Conservation (phyloP, 2,113 vertebrate species). For the Ahaetulla prasina region DNA sequence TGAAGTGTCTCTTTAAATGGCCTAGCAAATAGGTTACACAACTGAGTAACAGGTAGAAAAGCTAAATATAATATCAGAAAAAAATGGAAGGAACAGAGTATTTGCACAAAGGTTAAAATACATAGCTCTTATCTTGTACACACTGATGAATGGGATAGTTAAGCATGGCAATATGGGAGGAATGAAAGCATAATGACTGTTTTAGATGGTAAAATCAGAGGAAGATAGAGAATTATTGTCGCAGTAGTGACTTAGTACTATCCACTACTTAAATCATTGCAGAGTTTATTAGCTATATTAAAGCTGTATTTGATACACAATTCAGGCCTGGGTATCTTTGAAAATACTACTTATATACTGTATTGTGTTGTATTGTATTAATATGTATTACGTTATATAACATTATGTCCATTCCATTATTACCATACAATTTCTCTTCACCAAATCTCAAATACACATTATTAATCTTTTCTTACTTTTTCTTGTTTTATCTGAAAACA, state of each 20-base stretch:
- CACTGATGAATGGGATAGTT: conserved; percentile 27
- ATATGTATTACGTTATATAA: too few species aligned
- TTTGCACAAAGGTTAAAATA: neutral
- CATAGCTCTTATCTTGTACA: conserved; percentile 23
- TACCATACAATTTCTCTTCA: neutral
- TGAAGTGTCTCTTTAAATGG: conserved; percentile 15
- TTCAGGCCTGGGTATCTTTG: neutral
- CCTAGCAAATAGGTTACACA: neutral
- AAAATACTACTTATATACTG: neutral
- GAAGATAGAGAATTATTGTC: neutral
- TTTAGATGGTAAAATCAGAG: neutral
- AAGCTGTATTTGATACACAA: neutral
- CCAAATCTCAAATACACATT: neutral
- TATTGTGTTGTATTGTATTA: too few species aligned
- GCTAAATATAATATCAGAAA: neutral
- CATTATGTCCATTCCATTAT: neutral
- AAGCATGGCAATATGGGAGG: conserved; percentile 14
- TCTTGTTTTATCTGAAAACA: neutral
- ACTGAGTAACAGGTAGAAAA: neutral
- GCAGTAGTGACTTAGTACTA: neutral
- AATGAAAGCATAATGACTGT: conserved; percentile 52
- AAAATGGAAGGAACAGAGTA: neutral
- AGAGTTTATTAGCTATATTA: neutral
- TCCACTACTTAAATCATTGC: neutral
- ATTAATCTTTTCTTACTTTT: neutral